phyloP scores from a whole-genome alignment of 1,140 invertebrate genomes.

The Microvelia longipes region DNA sequence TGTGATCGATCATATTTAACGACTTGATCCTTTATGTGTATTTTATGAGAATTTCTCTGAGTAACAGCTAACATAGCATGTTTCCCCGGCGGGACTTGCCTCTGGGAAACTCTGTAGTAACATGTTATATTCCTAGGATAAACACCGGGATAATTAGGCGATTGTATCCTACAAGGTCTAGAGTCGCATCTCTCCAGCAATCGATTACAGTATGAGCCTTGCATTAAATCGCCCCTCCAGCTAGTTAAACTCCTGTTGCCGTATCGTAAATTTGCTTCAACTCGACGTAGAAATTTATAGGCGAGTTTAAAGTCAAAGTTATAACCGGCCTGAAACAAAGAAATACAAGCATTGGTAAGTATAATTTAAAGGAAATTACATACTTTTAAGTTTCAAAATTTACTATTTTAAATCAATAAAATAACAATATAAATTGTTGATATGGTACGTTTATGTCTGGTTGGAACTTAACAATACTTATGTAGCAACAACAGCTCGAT shows the following conservation, averaged over 20 bases:
- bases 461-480: too few species aligned
- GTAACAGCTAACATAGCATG: conserved; percentile 54
- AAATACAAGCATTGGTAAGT: conserved; percentile 7
- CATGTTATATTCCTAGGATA: conserved; percentile 73
- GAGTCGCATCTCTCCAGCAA: conserved; percentile 51
- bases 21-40: conserved; percentile 62
- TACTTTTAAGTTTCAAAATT: too few species aligned
- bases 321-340: conserved; percentile 44
- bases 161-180: conserved; percentile 52
- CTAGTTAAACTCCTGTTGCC: conserved; percentile 51
- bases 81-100: conserved; percentile 49
- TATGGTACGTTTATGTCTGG: too few species aligned
- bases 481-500: too few species aligned
- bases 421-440: too few species aligned
- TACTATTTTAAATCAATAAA: too few species aligned
- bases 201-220: conserved; percentile 61
- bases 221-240: conserved; percentile 50
- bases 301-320: conserved; percentile 69
- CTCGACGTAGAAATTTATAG: conserved; percentile 59
- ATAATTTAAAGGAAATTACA: background rate
- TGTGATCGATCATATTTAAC: conserved; percentile 59
- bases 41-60: conserved; percentile 57
- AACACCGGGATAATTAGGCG: conserved; percentile 71
- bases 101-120: conserved; percentile 56
- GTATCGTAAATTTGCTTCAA: conserved; percentile 57